phyloP scores from a whole-genome alignment of 2,888 invertebrate species.

The Odontomyia ornata region DNA sequence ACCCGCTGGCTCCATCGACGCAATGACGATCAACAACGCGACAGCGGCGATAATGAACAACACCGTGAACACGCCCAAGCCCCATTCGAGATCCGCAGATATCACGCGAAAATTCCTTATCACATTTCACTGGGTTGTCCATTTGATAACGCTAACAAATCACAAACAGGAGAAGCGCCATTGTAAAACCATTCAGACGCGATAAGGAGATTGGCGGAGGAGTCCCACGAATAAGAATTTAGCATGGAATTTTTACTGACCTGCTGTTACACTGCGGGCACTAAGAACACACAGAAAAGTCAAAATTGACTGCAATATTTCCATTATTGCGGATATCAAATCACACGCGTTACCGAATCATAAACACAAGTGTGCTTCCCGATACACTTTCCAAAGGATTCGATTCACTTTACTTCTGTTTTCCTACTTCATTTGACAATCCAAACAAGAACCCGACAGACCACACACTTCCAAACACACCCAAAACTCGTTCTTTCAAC shows the following conservation, averaged over 20 bases:
- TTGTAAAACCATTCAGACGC: not conserved
- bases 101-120: constrained; percentile 18
- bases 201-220: not conserved
- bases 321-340: constrained; percentile 38
- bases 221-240: not conserved
- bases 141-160: constrained; percentile 32
- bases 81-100: constrained; percentile 2
- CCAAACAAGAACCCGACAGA: constrained; percentile 14
- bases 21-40: constrained; percentile 24
- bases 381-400: constrained; percentile 29
- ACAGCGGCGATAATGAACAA: not conserved
- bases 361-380: constrained; percentile 19
- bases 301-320: constrained; percentile 40
- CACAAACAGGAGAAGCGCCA: constrained; percentile 5
- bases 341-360: constrained; percentile 36
- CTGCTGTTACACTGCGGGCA: constrained; percentile 45
- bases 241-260: constrained; percentile 43
- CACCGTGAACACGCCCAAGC: constrained; percentile 40
- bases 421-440: constrained; percentile 27
- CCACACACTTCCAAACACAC: not conserved
- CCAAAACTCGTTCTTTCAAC: constrained; percentile 40
- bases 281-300: constrained; percentile 42
- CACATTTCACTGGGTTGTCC: constrained; percentile 24
- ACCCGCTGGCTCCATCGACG: constrained; percentile 8
- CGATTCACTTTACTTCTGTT: constrained; percentile 16